Evolutionary conservation across 2,888 invertebrate species (phyloP).

Genomic region (Cantharis rustica): DNA sequence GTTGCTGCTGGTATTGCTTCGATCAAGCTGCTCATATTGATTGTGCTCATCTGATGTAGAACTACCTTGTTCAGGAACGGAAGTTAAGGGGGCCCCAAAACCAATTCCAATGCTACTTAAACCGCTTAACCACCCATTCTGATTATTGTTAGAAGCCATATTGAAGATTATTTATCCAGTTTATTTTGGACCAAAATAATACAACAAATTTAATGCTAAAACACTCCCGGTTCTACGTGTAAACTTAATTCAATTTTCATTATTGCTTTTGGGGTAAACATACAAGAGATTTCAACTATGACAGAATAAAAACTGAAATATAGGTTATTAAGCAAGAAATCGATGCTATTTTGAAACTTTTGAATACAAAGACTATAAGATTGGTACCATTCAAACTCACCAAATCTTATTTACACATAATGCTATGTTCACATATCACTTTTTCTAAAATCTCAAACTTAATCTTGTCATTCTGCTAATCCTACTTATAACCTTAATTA

Average conservation of each 20-base stretch:
- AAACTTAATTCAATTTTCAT: conserved; percentile 16
- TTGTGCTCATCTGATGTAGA: conserved; percentile 45
- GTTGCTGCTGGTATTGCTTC: conserved; percentile 51
- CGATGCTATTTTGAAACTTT: conserved; percentile 9
- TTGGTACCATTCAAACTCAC: not conserved
- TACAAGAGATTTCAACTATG: conserved; percentile 12
- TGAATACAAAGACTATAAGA: not conserved
- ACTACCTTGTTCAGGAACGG: conserved; percentile 51
- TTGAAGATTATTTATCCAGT: conserved; percentile 35
- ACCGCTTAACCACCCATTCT: conserved; percentile 55
- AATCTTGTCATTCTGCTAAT: not conserved
- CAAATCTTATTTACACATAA: not conserved
- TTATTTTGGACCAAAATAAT: conserved; percentile 10
- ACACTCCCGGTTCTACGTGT: conserved; percentile 16
- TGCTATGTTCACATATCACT: not conserved
- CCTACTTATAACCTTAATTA: not conserved
- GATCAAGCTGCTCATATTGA: conserved; percentile 55
- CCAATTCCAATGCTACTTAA: conserved; percentile 48
- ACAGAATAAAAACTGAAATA: conserved; percentile 37
- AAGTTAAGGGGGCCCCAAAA: conserved; percentile 41
- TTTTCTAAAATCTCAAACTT: not conserved
- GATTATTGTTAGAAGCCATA: conserved; percentile 57
- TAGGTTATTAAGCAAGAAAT: conserved; percentile 37
- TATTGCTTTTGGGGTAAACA: conserved; percentile 14
- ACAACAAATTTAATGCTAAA: conserved; percentile 15